These are phyloP conservation scores for Acheta domesticus DNA, from an alignment of 2,888 invertebrate genomes.

Conservation along the genomic window DNA sequence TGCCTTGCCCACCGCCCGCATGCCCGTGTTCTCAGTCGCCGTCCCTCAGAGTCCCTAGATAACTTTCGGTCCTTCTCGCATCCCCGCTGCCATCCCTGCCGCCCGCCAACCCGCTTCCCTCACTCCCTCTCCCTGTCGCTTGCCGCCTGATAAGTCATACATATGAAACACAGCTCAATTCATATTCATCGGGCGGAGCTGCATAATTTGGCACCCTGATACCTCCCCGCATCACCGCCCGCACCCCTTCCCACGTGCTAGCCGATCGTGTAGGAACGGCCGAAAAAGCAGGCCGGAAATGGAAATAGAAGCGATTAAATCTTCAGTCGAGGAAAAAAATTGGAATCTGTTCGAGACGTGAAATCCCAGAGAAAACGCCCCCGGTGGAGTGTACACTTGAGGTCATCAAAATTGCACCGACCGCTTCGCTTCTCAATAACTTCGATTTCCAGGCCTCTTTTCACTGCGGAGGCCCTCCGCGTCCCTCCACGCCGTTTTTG, in stretches of 20 bases:
- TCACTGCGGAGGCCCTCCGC: background rate
- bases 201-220: background rate
- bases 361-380: background rate
- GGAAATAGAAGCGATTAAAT: background rate
- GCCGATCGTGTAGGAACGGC: background rate
- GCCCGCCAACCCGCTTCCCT: too few species aligned
- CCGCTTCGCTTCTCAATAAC: background rate
- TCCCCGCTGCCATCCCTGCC: too few species aligned
- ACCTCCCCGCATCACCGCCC: background rate
- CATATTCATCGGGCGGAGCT: constrained; percentile 7
- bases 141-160: background rate
- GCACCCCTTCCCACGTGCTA: background rate
- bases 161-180: constrained; percentile 7
- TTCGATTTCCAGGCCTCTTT: background rate
- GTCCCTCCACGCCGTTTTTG: background rate
- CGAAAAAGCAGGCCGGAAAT: background rate
- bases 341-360: background rate
- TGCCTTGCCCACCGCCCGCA: too few species aligned
- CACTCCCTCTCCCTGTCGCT: too few species aligned
- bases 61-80: too few species aligned
- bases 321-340: background rate
- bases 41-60: too few species aligned
- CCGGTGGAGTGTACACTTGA: background rate
- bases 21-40: too few species aligned
- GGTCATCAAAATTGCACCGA: constrained; percentile 1